A percentile compares a stretch with the other conserved stretches of the same genome.
These are phyloP conservation scores for Flexamia atlantica DNA, from an alignment of 2,888 invertebrate genomes.

Conservation along the genomic window DNA sequence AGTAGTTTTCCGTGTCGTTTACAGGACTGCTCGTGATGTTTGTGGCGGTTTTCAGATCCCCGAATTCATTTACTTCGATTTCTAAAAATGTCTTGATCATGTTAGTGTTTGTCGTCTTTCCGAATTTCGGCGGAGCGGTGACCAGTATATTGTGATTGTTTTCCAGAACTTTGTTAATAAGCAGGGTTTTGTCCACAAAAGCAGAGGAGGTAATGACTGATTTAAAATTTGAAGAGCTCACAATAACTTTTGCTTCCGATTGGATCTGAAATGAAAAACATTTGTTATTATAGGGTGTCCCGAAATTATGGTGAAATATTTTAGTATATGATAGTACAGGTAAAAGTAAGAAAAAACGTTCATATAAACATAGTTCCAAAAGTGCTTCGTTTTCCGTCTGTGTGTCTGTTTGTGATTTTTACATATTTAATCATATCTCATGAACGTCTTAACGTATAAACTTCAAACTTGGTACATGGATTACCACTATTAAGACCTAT, in stretches of 20 bases:
- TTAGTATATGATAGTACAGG: too few species aligned
- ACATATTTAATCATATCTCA: too few species aligned
- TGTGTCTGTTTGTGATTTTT: too few species aligned
- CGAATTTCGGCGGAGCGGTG: slow-evolving; percentile 43
- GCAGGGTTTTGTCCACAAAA: slow-evolving; percentile 33
- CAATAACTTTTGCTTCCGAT: not conserved
- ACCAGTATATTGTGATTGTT: not conserved
- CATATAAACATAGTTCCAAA: too few species aligned
- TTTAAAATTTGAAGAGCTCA: not conserved
- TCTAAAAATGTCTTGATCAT: slow-evolving; percentile 41
- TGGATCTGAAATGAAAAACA: not conserved
- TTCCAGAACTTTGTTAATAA: slow-evolving; percentile 6
- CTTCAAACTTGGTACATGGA: too few species aligned
- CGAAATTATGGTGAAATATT: too few species aligned
- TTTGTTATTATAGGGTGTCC: too few species aligned
- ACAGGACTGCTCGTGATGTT: not conserved
- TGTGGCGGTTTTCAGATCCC: not conserved
- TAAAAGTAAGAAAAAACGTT: too few species aligned
- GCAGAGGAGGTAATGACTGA: not conserved
- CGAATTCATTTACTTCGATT: slow-evolving; percentile 31
- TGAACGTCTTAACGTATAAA: too few species aligned
- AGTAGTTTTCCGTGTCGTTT: not conserved
- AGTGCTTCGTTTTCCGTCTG: too few species aligned
- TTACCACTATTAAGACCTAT: too few species aligned
- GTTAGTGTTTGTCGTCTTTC: slow-evolving; percentile 32